Conservation (phyloP, 2,113 vertebrate genomes). For the Syngnathus floridae region DNA sequence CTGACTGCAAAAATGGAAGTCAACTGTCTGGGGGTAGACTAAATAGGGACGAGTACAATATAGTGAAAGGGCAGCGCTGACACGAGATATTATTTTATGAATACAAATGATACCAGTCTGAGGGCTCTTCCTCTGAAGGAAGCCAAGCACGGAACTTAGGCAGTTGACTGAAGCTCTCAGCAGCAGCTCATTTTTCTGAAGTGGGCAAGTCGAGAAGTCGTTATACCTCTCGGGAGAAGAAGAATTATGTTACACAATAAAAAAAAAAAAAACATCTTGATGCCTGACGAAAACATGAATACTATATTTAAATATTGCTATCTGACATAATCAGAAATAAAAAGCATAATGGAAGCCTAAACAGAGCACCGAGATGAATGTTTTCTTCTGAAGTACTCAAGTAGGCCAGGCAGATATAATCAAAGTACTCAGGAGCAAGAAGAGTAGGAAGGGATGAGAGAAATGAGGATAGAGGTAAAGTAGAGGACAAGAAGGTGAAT, state of each 20-base stretch:
- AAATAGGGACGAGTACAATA: not conserved
- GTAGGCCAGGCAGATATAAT: slow-evolving; percentile 43
- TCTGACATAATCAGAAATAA: slow-evolving; percentile 21
- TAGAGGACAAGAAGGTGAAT: slow-evolving; percentile 5
- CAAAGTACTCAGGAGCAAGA: slow-evolving; percentile 17
- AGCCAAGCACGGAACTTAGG: slow-evolving; percentile 79
- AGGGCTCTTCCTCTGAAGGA: slow-evolving; percentile 73
- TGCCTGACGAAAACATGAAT: not conserved
- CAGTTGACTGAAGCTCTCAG: slow-evolving; percentile 78
- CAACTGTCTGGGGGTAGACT: not conserved
- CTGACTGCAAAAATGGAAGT: not conserved
- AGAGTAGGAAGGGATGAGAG: not conserved
- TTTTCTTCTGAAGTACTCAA: slow-evolving; percentile 59
- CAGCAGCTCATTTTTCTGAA: slow-evolving; percentile 81
- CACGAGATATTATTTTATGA: not conserved
- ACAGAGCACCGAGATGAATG: slow-evolving; percentile 21
- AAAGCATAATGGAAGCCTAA: slow-evolving; percentile 25
- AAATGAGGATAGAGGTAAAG: not conserved
- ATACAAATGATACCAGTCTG: slow-evolving; percentile 67
- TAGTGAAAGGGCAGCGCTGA: not conserved
- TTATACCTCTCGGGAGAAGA: not conserved
- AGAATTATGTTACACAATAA: slow-evolving; percentile 1
- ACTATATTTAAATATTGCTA: slow-evolving; percentile 9
- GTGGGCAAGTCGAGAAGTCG: slow-evolving; percentile 27
- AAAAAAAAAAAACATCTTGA: not conserved